Evolutionary conservation across 2,113 vertebrate species (phyloP).

Genomic region (Dicerorhinus sumatrensis): DNA sequence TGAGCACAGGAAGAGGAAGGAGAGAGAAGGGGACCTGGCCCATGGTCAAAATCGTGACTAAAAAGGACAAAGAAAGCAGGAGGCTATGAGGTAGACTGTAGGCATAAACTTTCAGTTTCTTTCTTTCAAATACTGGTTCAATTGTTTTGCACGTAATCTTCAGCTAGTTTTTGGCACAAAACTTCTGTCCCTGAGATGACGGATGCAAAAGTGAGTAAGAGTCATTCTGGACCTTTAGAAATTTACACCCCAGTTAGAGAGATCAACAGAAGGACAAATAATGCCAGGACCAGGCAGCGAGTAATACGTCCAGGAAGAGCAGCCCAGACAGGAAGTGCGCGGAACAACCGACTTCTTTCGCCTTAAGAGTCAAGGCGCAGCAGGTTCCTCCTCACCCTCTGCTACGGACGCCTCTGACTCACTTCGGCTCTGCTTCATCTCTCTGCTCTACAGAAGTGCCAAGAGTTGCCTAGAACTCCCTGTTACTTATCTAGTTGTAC

Average conservation of each 20-base stretch:
- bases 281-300: neutral
- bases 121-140: neutral
- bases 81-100: neutral
- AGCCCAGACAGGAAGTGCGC: neutral
- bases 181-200: neutral
- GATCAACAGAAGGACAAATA: neutral
- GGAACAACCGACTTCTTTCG: neutral
- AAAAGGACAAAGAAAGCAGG: constrained; percentile 6
- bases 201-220: neutral
- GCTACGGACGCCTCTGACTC: neutral
- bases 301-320: neutral
- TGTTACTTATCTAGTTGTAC: neutral
- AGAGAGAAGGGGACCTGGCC: neutral
- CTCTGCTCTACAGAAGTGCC: neutral
- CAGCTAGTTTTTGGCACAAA: constrained; percentile 9
- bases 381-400: neutral
- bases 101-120: neutral
- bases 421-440: neutral
- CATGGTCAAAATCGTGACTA: neutral
- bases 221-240: neutral
- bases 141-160: constrained; percentile 8
- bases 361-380: neutral
- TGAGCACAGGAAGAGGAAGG: neutral
- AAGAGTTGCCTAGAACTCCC: neutral
- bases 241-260: neutral